Conservation (phyloP, 64 coral and sea anemone genomes). For the Porites lutea region DNA sequence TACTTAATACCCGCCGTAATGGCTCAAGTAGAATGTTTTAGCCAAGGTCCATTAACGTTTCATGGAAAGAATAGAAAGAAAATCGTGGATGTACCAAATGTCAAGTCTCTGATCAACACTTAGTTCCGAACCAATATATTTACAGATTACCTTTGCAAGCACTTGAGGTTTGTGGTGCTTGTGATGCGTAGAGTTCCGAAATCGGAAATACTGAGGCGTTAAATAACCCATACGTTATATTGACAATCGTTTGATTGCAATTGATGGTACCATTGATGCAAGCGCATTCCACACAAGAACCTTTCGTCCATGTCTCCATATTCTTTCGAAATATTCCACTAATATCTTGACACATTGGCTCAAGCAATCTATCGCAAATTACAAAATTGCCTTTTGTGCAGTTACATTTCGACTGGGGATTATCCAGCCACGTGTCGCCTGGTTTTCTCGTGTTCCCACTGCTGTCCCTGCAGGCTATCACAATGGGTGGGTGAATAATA, state of each 20-base stretch:
- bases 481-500: neutral
- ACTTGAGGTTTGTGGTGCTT: neutral
- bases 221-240: constrained; percentile 16
- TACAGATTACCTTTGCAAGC: constrained; percentile 2
- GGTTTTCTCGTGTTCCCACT: neutral
- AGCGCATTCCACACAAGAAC: constrained; percentile 12
- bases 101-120: no score
- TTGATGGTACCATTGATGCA: constrained; percentile 20
- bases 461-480: neutral
- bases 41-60: no score
- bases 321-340: constrained; percentile 3
- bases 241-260: neutral
- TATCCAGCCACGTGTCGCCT: neutral
- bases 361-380: neutral
- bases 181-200: neutral
- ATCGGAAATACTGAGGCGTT: neutral
- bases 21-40: no score
- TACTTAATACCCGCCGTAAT: no score
- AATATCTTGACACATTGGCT: constrained; percentile 16
- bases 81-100: no score
- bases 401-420: neutral
- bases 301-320: constrained; percentile 16
- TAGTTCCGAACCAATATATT: neutral
- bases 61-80: neutral
- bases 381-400: neutral